Base-by-base conservation (phyloP, 2,888 invertebrate genomes). In the Cerastis leucographa region DNA sequence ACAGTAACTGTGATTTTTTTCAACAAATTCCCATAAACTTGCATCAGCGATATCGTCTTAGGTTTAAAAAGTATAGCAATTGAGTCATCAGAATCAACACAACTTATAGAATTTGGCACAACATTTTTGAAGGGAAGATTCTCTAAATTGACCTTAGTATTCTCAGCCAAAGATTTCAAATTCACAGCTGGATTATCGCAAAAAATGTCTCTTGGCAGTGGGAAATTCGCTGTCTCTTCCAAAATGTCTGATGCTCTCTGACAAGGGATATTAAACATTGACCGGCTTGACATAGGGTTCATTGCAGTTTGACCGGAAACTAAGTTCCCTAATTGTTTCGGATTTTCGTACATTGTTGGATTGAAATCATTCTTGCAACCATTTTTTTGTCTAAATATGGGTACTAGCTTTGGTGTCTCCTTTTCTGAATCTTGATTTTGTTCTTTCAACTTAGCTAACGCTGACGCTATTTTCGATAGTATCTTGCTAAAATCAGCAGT, bases 1-100 rank as follows among this genome's bases (percentile, higher is more conserved):
- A 93, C 91, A 1, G 91, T 93, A 0, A 92, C 80, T 22, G 93
- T 91, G 0, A 92, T 87, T 71, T 93, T 91, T 62, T 93, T 93
- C 59, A 94, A 74, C 25, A 93, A 78, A 85, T 93, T 93, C 0
- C 92, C 93, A 35, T 90, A 92, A 0, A 91, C 71, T 76, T 94
- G 90, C 74, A 89, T 83, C 11, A 93, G 51, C 0, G 93, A 89
- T 71, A 93, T 87, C 3, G 90, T 90, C 88, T 92, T 92, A 0
- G 94, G 91, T n/a, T 92, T 93, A 65, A 91, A 91, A 14, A 93
- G 66, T 65, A 93, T 87, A 8, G 91, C 89, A 9, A 94, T 74
- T 9, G 90, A 84, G 46, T 91, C 89, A 22, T 90, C 90, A 0
- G 87, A 81, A 49, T 93, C 89, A 17, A 85, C 83, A 78, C 81